These are phyloP conservation scores for Sesamia inferens DNA, from an alignment of 2,888 invertebrate species.

Conservation along the genomic window DNA sequence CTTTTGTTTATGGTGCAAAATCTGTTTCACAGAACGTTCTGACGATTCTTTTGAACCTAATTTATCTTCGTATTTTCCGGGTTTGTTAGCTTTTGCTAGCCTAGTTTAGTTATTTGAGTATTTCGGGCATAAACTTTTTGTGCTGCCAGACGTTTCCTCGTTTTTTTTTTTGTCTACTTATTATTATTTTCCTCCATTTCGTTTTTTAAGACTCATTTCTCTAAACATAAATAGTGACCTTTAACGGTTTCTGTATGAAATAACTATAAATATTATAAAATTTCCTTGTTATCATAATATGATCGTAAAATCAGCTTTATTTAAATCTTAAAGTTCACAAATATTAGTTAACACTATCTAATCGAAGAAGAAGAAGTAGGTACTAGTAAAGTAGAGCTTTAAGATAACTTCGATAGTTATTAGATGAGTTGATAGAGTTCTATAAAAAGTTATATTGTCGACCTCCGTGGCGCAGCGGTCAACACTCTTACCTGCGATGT, in stretches of 20 bases:
- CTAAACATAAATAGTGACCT: no score
- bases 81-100: not conserved
- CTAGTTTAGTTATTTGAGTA: not conserved
- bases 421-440: not conserved
- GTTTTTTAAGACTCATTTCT: no score
- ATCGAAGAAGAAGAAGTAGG: no score
- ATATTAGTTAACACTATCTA: no score
- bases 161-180: no score
- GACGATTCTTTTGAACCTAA: not conserved
- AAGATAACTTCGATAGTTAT: not conserved
- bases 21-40: not conserved
- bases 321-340: not conserved
- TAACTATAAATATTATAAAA: no score
- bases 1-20: conserved; percentile 8
- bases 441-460: not conserved
- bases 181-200: not conserved
- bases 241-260: no score
- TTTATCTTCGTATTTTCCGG: not conserved
- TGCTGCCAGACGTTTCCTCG: not conserved
- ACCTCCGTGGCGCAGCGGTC: no score
- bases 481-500: no score
- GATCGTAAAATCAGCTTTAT: no score
- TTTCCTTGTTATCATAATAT: no score
- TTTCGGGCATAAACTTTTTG: not conserved
- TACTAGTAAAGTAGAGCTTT: no score